Conservation (phyloP, 2,113 vertebrate species). For the Megaleporinus macrocephalus region DNA sequence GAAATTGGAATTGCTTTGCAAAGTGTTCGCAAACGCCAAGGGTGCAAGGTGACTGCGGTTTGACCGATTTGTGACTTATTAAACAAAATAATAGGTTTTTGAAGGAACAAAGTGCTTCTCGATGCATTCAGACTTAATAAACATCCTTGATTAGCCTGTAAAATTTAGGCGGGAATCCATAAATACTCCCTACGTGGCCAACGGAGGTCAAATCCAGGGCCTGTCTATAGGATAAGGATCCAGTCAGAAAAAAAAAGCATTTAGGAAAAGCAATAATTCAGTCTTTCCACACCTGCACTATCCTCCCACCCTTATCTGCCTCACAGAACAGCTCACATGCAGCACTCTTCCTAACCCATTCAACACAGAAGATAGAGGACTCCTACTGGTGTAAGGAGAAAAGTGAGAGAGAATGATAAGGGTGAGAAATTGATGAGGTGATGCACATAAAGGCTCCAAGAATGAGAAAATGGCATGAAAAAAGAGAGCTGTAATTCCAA, state of each 20-base stretch:
- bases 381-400: constrained; percentile 13
- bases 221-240: not conserved
- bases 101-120: too few species aligned
- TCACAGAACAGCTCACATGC: not conserved
- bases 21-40: not conserved
- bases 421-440: constrained; percentile 30
- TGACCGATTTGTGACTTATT: not conserved
- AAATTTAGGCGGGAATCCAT: not conserved
- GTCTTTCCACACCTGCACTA: not conserved
- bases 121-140: not conserved
- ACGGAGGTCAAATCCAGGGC: not conserved
- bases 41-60: not conserved
- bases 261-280: not conserved
- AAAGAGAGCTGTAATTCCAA: not conserved
- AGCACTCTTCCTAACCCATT: not conserved
- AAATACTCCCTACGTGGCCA: not conserved
- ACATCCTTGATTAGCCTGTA: not conserved
- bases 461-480: constrained; percentile 23
- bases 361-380: constrained; percentile 16
- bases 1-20: constrained; percentile 8
- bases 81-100: not conserved
- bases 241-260: not conserved
- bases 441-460: constrained; percentile 19
- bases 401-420: constrained; percentile 18
- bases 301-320: not conserved